Evolutionary conservation across 64 coral and sea anemone genomes (phyloP).

Genomic region (Montipora cactus): DNA sequence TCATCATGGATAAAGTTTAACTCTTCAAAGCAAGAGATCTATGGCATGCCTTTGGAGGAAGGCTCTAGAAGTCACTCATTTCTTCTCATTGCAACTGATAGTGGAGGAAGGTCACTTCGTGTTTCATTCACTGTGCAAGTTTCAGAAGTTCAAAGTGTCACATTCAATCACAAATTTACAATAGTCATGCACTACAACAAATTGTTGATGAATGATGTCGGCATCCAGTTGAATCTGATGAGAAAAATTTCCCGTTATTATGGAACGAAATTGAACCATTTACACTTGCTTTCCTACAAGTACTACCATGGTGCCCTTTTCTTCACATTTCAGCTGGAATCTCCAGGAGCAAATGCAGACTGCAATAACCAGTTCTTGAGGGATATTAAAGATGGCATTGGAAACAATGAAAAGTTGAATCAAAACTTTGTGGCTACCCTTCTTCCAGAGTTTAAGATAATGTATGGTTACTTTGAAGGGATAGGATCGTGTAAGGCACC

Average conservation of each 20-base stretch:
- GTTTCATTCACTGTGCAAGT: constrained; percentile 56
- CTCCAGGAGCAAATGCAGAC: not conserved
- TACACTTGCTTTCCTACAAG: constrained; percentile 43
- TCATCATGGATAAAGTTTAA: constrained; percentile 76
- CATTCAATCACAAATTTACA: constrained; percentile 58
- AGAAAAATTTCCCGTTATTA: constrained; percentile 51
- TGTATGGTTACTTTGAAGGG: constrained; percentile 9
- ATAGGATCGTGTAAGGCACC: not conserved
- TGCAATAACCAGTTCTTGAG: constrained; percentile 19
- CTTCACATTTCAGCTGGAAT: constrained; percentile 68
- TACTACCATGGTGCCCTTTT: constrained; percentile 12
- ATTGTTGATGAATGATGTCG: constrained; percentile 61
- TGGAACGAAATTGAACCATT: not conserved
- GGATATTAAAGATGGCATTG: constrained; percentile 48
- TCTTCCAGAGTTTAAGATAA: constrained; percentile 4
- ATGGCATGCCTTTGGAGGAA: constrained; percentile 51
- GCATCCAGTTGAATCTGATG: constrained; percentile 48
- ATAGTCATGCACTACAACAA: constrained; percentile 50
- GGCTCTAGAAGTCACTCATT: constrained; percentile 23
- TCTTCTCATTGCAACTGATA: constrained; percentile 69
- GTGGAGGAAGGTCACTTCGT: not conserved
- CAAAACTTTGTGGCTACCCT: constrained; percentile 10
- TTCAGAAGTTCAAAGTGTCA: not conserved
- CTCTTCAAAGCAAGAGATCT: constrained; percentile 61
- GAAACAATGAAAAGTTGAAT: constrained; percentile 18